These are phyloP conservation scores for Odontesthes bonariensis DNA, from an alignment of 2,113 vertebrate genomes.

Conservation along the genomic window DNA sequence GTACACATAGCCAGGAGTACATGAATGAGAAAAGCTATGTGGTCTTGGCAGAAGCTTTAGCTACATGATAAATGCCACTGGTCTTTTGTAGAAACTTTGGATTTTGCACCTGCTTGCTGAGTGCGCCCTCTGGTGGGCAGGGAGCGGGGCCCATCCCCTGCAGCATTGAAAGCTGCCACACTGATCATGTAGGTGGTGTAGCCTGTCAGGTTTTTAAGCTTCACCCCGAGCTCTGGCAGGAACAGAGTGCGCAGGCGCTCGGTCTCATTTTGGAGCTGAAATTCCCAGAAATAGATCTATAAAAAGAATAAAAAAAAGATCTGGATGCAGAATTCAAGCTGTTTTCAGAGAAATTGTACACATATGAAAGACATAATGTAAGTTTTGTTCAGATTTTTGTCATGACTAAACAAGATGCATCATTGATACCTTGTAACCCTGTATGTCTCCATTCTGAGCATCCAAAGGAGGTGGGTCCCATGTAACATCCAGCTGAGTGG, in stretches of 20 bases:
- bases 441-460: slow-evolving; percentile 94
- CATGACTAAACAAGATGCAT: not conserved
- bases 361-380: slow-evolving; percentile 12
- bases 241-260: slow-evolving; percentile 90
- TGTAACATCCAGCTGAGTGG: slow-evolving; percentile 94
- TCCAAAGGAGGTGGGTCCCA: slow-evolving; percentile 93
- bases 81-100: slow-evolving; percentile 9
- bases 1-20: not conserved
- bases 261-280: slow-evolving; percentile 88
- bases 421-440: slow-evolving; percentile 92
- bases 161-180: slow-evolving; percentile 93
- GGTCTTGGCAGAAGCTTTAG: not conserved
- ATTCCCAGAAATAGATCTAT: slow-evolving; percentile 97
- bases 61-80: not conserved
- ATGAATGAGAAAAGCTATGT: not conserved
- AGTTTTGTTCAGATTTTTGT: not conserved
- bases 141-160: slow-evolving; percentile 92
- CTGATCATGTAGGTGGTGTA: slow-evolving; percentile 96
- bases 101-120: slow-evolving; percentile 92
- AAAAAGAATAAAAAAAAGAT: slow-evolving; percentile 28
- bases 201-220: slow-evolving; percentile 95
- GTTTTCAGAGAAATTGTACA: slow-evolving; percentile 19
- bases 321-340: slow-evolving; percentile 13
- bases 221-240: slow-evolving; percentile 90
- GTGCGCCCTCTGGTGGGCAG: slow-evolving; percentile 88